Evolutionary conservation across 2,113 vertebrate species (phyloP).

Genomic region (Ramphastos sulfuratus): DNA sequence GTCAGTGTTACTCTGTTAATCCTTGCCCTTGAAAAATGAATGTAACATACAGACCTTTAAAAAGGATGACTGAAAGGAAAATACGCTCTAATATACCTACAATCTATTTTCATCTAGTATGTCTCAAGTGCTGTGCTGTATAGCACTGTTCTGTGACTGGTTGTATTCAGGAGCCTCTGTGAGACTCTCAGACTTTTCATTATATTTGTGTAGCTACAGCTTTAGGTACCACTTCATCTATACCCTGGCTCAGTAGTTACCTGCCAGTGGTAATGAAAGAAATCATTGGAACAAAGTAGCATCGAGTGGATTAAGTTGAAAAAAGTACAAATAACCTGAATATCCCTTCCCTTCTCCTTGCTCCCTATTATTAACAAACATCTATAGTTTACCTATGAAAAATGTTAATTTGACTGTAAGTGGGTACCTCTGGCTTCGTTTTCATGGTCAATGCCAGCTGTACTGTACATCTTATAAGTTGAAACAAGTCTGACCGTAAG

Average conservation of each 20-base stretch:
- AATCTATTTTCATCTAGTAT: not conserved
- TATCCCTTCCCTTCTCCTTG: not conserved
- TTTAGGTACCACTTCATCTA: not conserved
- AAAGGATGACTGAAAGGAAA: not conserved
- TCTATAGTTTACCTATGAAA: not conserved
- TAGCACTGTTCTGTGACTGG: conserved; percentile 5
- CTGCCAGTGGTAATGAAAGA: not conserved
- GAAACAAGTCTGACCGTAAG: not conserved
- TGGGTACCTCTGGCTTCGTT: not conserved
- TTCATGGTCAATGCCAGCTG: not conserved
- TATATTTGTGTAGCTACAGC: not conserved
- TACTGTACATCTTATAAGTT: not conserved
- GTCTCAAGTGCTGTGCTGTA: not conserved
- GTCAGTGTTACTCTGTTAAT: not conserved
- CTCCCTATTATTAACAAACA: not conserved
- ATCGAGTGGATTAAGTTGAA: not conserved
- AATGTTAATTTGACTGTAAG: not conserved
- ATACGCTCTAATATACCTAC: not conserved
- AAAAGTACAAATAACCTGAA: not conserved
- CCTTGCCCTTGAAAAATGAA: not conserved
- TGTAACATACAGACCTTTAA: not conserved
- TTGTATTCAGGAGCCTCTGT: not conserved
- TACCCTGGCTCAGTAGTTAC: not conserved
- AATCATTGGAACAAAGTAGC: not conserved
- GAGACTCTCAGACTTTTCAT: not conserved